Percentiles rank a stretch among this genome's conserved stretches.
Evolutionary conservation across 2,888 invertebrate species (phyloP).

Genomic region (Luperina testacea): DNA sequence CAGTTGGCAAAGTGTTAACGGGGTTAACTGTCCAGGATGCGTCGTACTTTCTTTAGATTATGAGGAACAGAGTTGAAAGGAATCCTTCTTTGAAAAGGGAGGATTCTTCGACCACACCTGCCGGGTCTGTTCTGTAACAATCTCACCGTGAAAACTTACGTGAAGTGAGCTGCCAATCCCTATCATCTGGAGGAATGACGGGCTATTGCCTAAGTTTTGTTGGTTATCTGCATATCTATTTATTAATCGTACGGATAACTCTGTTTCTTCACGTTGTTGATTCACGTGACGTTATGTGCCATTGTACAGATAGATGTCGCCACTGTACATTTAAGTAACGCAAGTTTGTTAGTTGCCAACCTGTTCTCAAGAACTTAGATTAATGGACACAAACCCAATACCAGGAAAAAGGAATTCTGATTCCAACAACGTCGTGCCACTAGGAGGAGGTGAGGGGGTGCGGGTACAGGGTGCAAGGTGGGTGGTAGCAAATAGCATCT

Average conservation of each 20-base stretch:
- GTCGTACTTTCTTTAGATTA: too few species aligned
- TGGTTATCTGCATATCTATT: not conserved
- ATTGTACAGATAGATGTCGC: not conserved
- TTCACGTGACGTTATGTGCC: not conserved
- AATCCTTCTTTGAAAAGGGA: not conserved
- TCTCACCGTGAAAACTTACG: not conserved
- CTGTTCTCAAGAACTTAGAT: not conserved
- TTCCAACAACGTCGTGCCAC: conserved; percentile 61
- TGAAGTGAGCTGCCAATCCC: too few species aligned
- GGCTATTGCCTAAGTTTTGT: not conserved
- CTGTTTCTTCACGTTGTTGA: not conserved
- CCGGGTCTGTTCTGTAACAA: not conserved
- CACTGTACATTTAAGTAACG: not conserved
- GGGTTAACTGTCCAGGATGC: too few species aligned
- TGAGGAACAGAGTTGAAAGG: not conserved
- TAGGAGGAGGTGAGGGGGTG: conserved; percentile 32
- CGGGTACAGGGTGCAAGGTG: not conserved
- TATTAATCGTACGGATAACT: not conserved
- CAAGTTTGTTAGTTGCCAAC: not conserved
- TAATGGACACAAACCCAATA: conserved; percentile 48
- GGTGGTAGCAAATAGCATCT: conserved; percentile 61
- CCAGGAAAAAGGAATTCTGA: conserved; percentile 62
- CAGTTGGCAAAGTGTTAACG: not conserved
- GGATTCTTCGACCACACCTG: not conserved
- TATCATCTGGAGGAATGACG: not conserved